phyloP scores from a whole-genome alignment of 2,113 vertebrate genomes.

The Thunnus maccoyii region DNA sequence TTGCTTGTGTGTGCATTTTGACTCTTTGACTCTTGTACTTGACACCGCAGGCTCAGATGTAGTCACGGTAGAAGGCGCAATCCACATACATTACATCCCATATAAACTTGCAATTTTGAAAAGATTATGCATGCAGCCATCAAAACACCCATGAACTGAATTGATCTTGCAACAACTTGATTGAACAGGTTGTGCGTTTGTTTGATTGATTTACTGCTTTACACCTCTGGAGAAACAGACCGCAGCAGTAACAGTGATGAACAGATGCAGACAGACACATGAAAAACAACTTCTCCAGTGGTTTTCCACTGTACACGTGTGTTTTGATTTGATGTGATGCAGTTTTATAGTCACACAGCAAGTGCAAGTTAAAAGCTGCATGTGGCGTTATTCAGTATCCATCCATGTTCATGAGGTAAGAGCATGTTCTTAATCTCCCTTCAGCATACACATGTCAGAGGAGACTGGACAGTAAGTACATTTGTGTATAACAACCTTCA shows the following conservation, averaged over 20 bases:
- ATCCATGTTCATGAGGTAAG: slow-evolving; percentile 60
- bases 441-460: slow-evolving; percentile 32
- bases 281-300: slow-evolving; percentile 20
- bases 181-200: not conserved
- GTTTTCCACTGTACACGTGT: not conserved
- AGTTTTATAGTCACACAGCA: slow-evolving; percentile 6
- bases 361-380: slow-evolving; percentile 12
- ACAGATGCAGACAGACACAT: not conserved
- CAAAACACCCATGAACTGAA: not conserved
- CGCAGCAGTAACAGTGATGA: not conserved
- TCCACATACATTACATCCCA: not conserved
- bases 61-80: slow-evolving; percentile 4
- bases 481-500: not conserved
- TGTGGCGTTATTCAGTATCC: slow-evolving; percentile 18
- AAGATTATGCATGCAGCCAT: not conserved
- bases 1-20: not conserved
- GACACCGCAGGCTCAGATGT: slow-evolving; percentile 1
- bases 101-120: slow-evolving; percentile 5
- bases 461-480: slow-evolving; percentile 59
- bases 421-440: slow-evolving; percentile 53
- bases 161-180: not conserved
- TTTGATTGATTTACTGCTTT: not conserved
- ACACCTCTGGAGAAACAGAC: not conserved
- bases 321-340: slow-evolving; percentile 11
- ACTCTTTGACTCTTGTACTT: not conserved